phyloP scores from a whole-genome alignment of 2,797 vertebrate species.

The Ceryle rudis region DNA sequence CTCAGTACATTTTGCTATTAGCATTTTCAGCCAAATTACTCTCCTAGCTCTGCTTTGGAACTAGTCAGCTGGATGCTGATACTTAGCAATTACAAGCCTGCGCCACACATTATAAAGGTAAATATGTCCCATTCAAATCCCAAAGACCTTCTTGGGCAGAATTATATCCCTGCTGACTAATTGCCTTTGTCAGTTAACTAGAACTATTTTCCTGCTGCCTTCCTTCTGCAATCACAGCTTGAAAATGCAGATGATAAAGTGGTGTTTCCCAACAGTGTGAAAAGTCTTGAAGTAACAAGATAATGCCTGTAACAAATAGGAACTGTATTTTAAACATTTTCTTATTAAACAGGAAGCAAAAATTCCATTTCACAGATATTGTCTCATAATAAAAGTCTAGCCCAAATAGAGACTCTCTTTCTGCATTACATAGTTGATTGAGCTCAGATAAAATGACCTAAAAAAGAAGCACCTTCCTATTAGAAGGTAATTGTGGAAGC shows the following conservation, averaged over 20 bases:
- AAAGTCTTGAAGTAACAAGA: slow-evolving; percentile 27
- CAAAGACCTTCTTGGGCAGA: slow-evolving; percentile 35
- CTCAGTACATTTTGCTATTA: neutral
- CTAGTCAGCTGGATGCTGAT: slow-evolving; percentile 55
- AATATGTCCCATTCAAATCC: slow-evolving; percentile 45
- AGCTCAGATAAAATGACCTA: neutral
- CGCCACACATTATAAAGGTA: slow-evolving; percentile 8
- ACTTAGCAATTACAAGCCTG: slow-evolving; percentile 51
- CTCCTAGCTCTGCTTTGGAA: neutral
- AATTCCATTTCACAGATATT: neutral
- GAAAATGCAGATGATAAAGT: slow-evolving; percentile 49
- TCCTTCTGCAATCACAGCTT: slow-evolving; percentile 60
- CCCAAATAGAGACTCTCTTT: neutral
- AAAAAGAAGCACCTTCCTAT: neutral
- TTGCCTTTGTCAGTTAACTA: slow-evolving; percentile 69
- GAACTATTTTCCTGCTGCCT: slow-evolving; percentile 56
- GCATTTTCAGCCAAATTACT: slow-evolving; percentile 14
- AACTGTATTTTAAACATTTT: neutral
- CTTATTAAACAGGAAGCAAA: slow-evolving; percentile 46
- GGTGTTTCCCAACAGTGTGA: slow-evolving; percentile 50
- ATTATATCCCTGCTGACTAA: slow-evolving; percentile 71
- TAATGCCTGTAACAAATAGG: neutral
- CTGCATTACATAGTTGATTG: neutral
- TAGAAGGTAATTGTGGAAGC: neutral
- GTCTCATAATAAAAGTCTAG: neutral